Evolutionary conservation across 2,888 invertebrate genomes (phyloP).

Genomic region (Thereva unica): DNA sequence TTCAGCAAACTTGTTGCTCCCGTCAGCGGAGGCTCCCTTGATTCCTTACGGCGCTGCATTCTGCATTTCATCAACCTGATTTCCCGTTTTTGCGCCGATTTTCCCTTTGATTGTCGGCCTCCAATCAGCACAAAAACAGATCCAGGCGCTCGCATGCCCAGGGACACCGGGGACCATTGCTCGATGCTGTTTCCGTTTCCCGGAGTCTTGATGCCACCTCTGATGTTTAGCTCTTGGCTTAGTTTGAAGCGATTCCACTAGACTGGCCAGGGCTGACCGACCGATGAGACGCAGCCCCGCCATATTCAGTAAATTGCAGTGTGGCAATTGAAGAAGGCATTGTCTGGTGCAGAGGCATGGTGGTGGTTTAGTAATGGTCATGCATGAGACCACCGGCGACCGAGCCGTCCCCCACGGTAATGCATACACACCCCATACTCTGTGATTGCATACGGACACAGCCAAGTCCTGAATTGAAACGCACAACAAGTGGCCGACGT

Average conservation of each 20-base stretch:
- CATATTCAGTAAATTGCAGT: slow-evolving; percentile 10
- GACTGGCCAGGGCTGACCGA: no score
- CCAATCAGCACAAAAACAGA: no score
- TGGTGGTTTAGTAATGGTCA: background rate
- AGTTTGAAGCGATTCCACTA: no score
- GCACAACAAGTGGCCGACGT: slow-evolving; percentile 15
- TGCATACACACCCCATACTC: background rate
- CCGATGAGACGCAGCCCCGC: background rate
- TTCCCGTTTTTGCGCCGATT: slow-evolving; percentile 7
- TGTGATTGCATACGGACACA: slow-evolving; percentile 22
- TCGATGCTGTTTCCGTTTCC: no score
- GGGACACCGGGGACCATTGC: no score
- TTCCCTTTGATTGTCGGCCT: background rate
- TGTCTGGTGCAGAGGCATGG: slow-evolving; percentile 15
- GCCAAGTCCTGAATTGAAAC: slow-evolving; percentile 10
- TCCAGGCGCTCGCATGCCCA: no score
- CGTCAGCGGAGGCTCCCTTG: background rate
- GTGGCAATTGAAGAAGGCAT: slow-evolving; percentile 23
- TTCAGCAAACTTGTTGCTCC: slow-evolving; percentile 25
- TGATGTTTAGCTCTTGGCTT: no score
- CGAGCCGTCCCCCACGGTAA: slow-evolving; percentile 11
- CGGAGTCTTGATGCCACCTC: no score
- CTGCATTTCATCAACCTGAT: slow-evolving; percentile 26
- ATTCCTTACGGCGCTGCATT: slow-evolving; percentile 3
- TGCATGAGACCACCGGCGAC: slow-evolving; percentile 11